A percentile compares a stretch with the other conserved stretches of the same genome.
Evolutionary conservation across 2,888 invertebrate species (phyloP).

Genomic region (Mactromeris polynyma): DNA sequence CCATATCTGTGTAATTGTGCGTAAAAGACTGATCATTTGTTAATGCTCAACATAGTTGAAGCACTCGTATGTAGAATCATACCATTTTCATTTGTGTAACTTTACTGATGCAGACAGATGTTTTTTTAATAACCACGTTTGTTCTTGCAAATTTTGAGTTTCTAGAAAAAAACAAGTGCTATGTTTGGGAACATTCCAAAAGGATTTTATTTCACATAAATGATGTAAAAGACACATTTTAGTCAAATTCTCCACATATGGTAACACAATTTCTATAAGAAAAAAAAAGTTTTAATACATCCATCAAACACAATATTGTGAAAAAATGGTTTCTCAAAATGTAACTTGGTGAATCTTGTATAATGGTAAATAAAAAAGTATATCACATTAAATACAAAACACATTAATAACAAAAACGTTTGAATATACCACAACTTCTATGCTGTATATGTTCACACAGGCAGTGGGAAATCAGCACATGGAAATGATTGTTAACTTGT

Average conservation of each 20-base stretch:
- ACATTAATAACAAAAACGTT: not conserved
- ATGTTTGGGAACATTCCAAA: not conserved
- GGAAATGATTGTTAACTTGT: not conserved
- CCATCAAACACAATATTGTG: not conserved
- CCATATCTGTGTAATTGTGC: too few relatives aligned
- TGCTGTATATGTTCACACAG: not conserved
- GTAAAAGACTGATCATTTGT: too few relatives aligned
- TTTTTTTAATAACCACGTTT: too few relatives aligned
- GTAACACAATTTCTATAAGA: not conserved
- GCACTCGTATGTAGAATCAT: too few relatives aligned
- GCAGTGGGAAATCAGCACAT: not conserved
- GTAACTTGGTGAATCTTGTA: not conserved
- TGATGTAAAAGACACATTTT: constrained; percentile 9
- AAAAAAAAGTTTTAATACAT: not conserved
- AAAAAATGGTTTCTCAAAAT: not conserved
- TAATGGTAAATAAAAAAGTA: not conserved
- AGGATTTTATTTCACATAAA: constrained; percentile 9
- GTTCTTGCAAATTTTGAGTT: too few relatives aligned
- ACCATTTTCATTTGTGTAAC: too few relatives aligned
- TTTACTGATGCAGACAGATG: too few relatives aligned
- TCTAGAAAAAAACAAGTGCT: too few relatives aligned
- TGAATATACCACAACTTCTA: not conserved
- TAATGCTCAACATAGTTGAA: too few relatives aligned
- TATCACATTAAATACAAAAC: not conserved
- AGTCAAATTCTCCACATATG: not conserved